Evolutionary conservation across 2,888 invertebrate species (phyloP).

Genomic region (Caenorhabditis macrosperma): DNA sequence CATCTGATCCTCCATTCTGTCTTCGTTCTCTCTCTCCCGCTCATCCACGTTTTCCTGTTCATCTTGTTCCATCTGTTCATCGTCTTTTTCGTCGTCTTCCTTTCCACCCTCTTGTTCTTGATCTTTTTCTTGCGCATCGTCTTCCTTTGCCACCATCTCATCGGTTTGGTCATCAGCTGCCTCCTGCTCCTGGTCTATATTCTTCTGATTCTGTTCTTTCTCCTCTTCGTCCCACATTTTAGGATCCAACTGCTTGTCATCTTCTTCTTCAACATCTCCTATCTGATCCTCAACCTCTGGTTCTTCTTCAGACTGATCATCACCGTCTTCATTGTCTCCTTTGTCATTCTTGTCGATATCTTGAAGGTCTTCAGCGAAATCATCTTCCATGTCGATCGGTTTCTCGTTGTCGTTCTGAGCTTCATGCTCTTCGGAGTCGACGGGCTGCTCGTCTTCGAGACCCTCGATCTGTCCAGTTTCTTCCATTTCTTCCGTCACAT

Average conservation of each 20-base stretch:
- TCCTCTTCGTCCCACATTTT: conserved; percentile 96
- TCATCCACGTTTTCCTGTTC: conserved; percentile 68
- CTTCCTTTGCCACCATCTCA: conserved; percentile 82
- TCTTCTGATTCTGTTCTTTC: conserved; percentile 82
- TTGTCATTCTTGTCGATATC: conserved; percentile 81
- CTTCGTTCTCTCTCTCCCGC: conserved; percentile 81
- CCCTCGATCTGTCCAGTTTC: conserved; percentile 81
- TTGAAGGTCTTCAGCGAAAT: conserved; percentile 78
- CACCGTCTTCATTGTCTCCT: conserved; percentile 84
- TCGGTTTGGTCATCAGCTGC: conserved; percentile 71
- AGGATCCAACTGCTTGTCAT: conserved; percentile 90
- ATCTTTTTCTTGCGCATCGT: conserved; percentile 80
- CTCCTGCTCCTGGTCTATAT: conserved; percentile 83
- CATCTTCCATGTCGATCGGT: conserved; percentile 80
- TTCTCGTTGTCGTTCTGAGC: conserved; percentile 72
- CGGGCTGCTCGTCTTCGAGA: conserved; percentile 66
- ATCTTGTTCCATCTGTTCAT: conserved; percentile 80
- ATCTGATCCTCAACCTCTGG: conserved; percentile 70
- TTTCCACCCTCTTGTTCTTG: conserved; percentile 84
- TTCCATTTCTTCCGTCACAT: conserved; percentile 94
- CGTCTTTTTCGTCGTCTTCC: conserved; percentile 84
- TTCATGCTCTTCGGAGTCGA: conserved; percentile 86
- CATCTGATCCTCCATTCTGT: conserved; percentile 50
- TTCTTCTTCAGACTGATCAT: conserved; percentile 76
- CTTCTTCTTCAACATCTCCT: conserved; percentile 82